Base-by-base conservation (phyloP, 2,888 invertebrate genomes). In the Archips crataeganus region DNA sequence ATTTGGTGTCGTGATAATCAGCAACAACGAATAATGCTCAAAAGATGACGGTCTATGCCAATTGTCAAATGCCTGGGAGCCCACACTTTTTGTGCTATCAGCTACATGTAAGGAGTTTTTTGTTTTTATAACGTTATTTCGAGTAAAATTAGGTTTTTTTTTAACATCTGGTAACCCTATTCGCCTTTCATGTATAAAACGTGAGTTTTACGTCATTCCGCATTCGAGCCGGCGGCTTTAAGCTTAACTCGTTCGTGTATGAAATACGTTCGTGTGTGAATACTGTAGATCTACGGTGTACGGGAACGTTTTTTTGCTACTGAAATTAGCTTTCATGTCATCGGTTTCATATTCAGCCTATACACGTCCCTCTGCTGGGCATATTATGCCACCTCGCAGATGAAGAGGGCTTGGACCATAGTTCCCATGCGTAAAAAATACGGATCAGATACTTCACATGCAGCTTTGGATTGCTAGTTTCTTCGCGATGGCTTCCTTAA, bases 141-240 rank as follows among this genome's bases (percentile, higher is more conserved):
- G 39, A n/a, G 5, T 3, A n/a, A 49, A 49, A 13, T 15, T 13
- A n/a, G 49, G 13, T 49, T 15, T 15, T 1, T 23, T 57, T 54
- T 57, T 34, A 5, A 57, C 32, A 32, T 32, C 32, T 32, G 57
- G 11, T 32, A 57, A 11, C 57, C 57, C 57, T 57, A 10, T 15
- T 54, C 32, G 57, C 68, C 36, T 39, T 71, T 75, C 72, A 63
- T 60, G 63, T 64, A 69, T 64, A 59, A 75, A 64, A 75, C 72
- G 60, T 1, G 67, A 65, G 68, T 65, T 71, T 62, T 59, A 68
- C 63, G 66, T 59, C 65, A 74, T 54, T 69, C 60, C 51, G 45
- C 68, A 57, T 71, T 68, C 64, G 51, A 71, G 51, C 68, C 45
- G 60, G 63, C 57, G 71, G 49, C 69, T 73, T 47, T 63, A 32